phyloP scores from a whole-genome alignment of 2,113 vertebrate species.

The Myiozetetes cayanensis region DNA sequence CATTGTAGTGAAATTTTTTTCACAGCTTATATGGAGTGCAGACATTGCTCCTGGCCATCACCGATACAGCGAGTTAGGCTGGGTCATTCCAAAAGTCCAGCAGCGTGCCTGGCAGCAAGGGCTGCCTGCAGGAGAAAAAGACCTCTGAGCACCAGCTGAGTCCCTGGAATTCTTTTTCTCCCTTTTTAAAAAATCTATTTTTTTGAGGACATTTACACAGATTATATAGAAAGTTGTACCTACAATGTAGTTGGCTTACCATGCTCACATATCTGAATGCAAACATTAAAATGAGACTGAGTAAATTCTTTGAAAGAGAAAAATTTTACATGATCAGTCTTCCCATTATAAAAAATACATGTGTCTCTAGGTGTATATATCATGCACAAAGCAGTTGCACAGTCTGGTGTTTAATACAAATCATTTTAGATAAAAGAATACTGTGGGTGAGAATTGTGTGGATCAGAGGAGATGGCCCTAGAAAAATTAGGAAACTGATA shows the following conservation, averaged over 20 bases:
- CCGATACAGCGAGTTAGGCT: neutral
- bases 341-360: neutral
- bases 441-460: neutral
- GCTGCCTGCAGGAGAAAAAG: neutral
- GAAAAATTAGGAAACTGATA: neutral
- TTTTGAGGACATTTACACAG: neutral
- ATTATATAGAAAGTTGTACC: neutral
- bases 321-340: neutral
- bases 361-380: neutral
- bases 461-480: neutral
- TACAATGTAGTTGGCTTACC: neutral
- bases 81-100: neutral
- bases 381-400: neutral
- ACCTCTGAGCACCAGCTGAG: neutral
- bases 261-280: neutral
- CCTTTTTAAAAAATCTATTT: constrained; percentile 9
- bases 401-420: neutral
- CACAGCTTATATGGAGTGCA: neutral
- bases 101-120: neutral
- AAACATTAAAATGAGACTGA: neutral
- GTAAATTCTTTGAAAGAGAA: neutral
- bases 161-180: neutral
- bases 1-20: neutral
- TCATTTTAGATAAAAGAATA: neutral
- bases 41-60: neutral